Conservation (phyloP, 53 echinoderm and acorn worm species). For the Arbacia lixula region DNA sequence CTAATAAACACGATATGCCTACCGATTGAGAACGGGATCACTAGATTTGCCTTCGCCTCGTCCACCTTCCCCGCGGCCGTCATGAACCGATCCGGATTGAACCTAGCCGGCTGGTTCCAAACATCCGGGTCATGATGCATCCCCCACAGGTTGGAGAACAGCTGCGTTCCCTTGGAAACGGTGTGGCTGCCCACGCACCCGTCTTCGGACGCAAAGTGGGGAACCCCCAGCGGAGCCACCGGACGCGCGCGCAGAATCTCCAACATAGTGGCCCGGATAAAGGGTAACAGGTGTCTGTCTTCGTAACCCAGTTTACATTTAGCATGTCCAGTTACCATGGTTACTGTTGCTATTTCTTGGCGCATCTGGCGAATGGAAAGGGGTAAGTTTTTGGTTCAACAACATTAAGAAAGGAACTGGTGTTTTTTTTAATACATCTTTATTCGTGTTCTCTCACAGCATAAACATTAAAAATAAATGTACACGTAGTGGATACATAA, state of each 20-base stretch:
- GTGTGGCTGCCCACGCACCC: neutral
- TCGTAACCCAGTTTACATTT: too few relatives aligned
- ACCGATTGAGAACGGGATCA: conserved; percentile 52
- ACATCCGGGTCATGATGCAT: conserved; percentile 13
- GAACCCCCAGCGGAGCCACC: neutral
- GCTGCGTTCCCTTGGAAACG: neutral
- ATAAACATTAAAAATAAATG: too few relatives aligned
- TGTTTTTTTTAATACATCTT: too few relatives aligned
- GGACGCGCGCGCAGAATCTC: neutral
- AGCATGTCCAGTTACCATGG: neutral
- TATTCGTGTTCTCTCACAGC: too few relatives aligned
- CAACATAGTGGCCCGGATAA: neutral
- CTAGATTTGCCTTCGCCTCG: conserved; percentile 8
- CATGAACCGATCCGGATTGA: conserved; percentile 30
- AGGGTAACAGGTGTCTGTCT: neutral
- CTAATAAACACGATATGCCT: too few relatives aligned
- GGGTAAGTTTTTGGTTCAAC: too few relatives aligned
- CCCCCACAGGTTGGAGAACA: conserved; percentile 8
- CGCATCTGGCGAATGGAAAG: neutral
- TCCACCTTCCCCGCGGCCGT: neutral
- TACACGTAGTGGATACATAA: too few relatives aligned
- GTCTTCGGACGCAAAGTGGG: neutral
- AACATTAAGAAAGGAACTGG: too few relatives aligned
- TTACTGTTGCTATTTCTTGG: neutral
- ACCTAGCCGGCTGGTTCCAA: neutral